Evolutionary conservation across 35 echinoderm and acorn worm genomes (phyloP).

Genomic region (Anneissia japonica): DNA sequence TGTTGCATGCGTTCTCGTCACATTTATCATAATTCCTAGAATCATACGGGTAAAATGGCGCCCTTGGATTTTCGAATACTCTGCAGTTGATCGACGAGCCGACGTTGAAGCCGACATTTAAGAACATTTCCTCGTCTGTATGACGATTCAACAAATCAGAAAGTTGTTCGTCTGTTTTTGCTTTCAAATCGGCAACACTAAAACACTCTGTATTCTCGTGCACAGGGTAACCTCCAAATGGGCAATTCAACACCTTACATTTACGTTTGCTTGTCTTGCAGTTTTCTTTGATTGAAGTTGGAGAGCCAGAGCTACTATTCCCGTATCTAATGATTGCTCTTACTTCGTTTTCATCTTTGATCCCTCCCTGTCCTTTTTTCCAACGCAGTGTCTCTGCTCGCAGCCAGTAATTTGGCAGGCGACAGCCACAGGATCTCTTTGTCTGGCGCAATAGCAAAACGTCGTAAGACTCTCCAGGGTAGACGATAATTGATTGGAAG

Average conservation of each 20-base stretch:
- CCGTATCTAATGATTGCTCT: background rate
- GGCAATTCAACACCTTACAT: background rate
- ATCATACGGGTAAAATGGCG: background rate
- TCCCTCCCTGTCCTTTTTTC: too few species aligned
- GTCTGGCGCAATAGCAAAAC: background rate
- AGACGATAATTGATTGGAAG: background rate
- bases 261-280: background rate
- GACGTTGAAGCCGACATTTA: background rate
- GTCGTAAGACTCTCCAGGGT: background rate
- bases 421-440: background rate
- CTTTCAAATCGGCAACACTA: background rate
- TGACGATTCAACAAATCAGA: background rate
- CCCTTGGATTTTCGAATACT: background rate
- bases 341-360: background rate
- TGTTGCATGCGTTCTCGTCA: background rate
- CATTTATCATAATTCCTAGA: background rate
- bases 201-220: background rate
- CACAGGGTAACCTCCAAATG: background rate
- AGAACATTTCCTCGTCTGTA: background rate
- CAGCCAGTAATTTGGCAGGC: background rate
- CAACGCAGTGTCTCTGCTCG: background rate
- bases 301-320: background rate
- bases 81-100: background rate
- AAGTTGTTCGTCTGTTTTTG: background rate
- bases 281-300: background rate